These are phyloP conservation scores for Leucophenga varia DNA, from an alignment of 1,140 invertebrate species.

Conservation along the genomic window DNA sequence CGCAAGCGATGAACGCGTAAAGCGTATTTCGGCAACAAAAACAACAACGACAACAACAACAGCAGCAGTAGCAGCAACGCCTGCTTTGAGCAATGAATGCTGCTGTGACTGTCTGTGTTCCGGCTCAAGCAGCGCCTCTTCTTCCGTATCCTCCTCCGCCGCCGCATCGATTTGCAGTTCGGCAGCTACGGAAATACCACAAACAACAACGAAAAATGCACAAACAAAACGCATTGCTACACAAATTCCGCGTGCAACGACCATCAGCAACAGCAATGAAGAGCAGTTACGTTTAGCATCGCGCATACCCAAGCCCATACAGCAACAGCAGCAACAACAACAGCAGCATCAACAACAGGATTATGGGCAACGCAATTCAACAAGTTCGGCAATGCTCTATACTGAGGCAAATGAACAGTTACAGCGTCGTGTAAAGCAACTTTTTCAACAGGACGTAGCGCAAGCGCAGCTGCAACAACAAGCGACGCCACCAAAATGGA, in stretches of 20 bases:
- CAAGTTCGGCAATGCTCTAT: conserved; percentile 2
- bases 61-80: too few relatives aligned
- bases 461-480: conserved; percentile 5
- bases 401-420: conserved; percentile 23
- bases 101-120: background rate
- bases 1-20: background rate
- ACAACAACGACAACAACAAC: too few relatives aligned
- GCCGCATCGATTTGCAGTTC: too few relatives aligned
- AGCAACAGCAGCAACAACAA: too few relatives aligned
- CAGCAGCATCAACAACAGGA: too few relatives aligned
- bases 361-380: background rate
- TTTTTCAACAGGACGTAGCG: conserved; percentile 21
- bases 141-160: background rate
- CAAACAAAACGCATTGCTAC: too few relatives aligned
- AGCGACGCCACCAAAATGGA: conserved; percentile 20
- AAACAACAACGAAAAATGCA: too few relatives aligned
- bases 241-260: background rate
- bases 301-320: conserved; percentile 25
- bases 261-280: conserved; percentile 4
- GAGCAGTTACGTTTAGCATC: conserved; percentile 2
- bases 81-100: too few relatives aligned
- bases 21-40: background rate
- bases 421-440: conserved; percentile 22
- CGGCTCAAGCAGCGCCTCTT: background rate
- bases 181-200: background rate